phyloP scores from a whole-genome alignment of 2,113 vertebrate genomes.

The Symphodus melops region DNA sequence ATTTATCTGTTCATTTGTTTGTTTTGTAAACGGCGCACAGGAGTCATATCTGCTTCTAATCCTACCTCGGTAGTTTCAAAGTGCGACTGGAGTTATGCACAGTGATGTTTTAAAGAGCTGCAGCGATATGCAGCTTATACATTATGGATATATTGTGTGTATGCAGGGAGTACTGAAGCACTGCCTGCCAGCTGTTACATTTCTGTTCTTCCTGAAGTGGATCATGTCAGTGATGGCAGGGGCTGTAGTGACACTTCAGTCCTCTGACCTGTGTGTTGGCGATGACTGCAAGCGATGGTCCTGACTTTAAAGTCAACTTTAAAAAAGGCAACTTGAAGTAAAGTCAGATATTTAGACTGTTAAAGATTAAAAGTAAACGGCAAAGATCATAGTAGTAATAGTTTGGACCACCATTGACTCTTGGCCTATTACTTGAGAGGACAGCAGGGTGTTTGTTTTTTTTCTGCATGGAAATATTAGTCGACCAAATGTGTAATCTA shows the following conservation, averaged over 20 bases:
- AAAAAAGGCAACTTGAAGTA: slow-evolving; percentile 40
- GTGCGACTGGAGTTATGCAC: slow-evolving; percentile 28
- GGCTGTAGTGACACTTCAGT: slow-evolving; percentile 23
- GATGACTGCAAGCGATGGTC: slow-evolving; percentile 21
- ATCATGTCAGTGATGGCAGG: slow-evolving; percentile 33
- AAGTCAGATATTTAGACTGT: slow-evolving; percentile 32
- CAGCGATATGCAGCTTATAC: slow-evolving; percentile 41
- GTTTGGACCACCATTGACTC: slow-evolving; percentile 3
- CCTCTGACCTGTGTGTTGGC: not conserved
- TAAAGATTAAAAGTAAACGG: slow-evolving; percentile 37
- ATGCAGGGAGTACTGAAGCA: slow-evolving; percentile 12
- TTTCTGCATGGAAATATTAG: slow-evolving; percentile 1
- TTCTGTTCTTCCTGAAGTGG: slow-evolving; percentile 27
- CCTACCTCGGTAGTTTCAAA: slow-evolving; percentile 12
- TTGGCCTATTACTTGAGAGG: slow-evolving; percentile 25
- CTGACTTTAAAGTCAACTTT: slow-evolving; percentile 39
- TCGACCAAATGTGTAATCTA: not conserved
- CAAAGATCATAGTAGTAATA: slow-evolving; percentile 50
- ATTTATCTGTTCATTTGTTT: slow-evolving; percentile 22
- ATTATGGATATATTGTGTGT: slow-evolving; percentile 51
- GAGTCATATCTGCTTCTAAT: slow-evolving; percentile 23
- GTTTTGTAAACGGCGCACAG: slow-evolving; percentile 20
- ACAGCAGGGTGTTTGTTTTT: not conserved
- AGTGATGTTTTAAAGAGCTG: slow-evolving; percentile 40
- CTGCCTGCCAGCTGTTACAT: slow-evolving; percentile 3